Evolutionary conservation across 2,888 invertebrate genomes (phyloP).

Genomic region (Lycophotia porphyrea): DNA sequence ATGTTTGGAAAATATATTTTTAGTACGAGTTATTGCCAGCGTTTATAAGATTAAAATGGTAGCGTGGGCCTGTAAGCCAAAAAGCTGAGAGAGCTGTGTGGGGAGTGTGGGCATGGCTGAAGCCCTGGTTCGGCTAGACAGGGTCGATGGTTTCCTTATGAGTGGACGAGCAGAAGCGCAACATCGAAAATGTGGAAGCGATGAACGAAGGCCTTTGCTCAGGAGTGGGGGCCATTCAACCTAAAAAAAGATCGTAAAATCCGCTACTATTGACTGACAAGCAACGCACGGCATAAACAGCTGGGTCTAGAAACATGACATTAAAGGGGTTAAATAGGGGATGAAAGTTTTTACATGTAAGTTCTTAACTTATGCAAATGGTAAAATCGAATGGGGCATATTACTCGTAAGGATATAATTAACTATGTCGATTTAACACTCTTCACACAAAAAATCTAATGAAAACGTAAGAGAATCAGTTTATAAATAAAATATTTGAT

Average conservation of each 20-base stretch:
- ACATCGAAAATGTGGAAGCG: neutral
- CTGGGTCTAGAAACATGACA: neutral
- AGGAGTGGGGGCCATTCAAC: neutral
- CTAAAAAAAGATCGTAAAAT: neutral
- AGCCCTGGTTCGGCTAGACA: neutral
- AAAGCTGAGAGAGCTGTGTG: too few relatives aligned
- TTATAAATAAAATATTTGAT: neutral
- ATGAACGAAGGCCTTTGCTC: neutral
- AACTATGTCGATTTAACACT: too few relatives aligned
- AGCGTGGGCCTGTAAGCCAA: neutral
- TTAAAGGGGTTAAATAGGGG: too few relatives aligned
- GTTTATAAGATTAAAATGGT: neutral
- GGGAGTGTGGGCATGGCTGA: too few relatives aligned
- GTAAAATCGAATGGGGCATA: too few relatives aligned
- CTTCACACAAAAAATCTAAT: too few relatives aligned
- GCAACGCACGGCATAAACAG: neutral
- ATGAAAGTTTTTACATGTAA: too few relatives aligned
- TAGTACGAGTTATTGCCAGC: neutral
- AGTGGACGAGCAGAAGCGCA: neutral
- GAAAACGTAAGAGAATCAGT: neutral
- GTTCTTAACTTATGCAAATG: too few relatives aligned
- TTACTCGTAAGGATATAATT: too few relatives aligned
- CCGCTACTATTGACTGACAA: neutral
- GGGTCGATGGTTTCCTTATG: neutral
- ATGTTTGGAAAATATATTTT: neutral